phyloP scores from a whole-genome alignment of 1,140 invertebrate species.

The Tenebrio molitor region DNA sequence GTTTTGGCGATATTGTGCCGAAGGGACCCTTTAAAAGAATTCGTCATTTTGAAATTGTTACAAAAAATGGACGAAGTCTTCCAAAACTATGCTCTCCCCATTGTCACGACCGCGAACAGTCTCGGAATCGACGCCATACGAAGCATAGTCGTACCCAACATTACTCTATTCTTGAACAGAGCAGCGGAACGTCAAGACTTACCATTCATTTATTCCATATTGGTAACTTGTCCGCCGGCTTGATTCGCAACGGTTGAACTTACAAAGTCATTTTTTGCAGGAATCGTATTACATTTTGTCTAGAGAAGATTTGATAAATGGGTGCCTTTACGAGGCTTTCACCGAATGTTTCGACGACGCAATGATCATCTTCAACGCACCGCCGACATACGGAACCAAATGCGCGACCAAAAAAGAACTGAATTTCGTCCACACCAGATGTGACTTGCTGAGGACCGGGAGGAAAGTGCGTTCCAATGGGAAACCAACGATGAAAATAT shows the following conservation, averaged over 20 bases:
- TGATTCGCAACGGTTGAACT: too few relatives aligned
- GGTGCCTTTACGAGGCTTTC: slow-evolving; percentile 5
- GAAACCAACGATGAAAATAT: not conserved
- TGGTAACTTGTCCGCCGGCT: slow-evolving; percentile 53
- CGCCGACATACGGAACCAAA: slow-evolving; percentile 25
- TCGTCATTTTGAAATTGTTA: slow-evolving; percentile 58
- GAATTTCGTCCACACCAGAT: slow-evolving; percentile 55
- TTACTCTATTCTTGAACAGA: slow-evolving; percentile 51
- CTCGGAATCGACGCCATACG: slow-evolving; percentile 59
- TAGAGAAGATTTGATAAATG: slow-evolving; percentile 13
- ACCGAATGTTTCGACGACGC: slow-evolving; percentile 4
- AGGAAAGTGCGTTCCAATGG: slow-evolving; percentile 46
- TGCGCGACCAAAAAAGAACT: slow-evolving; percentile 52
- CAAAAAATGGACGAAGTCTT: slow-evolving; percentile 54
- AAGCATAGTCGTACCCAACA: slow-evolving; percentile 55
- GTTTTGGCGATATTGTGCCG: slow-evolving; percentile 59
- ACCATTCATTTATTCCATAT: slow-evolving; percentile 50
- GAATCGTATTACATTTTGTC: slow-evolving; percentile 40
- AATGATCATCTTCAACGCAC: slow-evolving; percentile 5
- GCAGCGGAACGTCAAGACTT: slow-evolving; percentile 46
- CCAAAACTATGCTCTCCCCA: slow-evolving; percentile 50
- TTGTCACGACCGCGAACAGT: slow-evolving; percentile 57
- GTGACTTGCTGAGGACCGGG: slow-evolving; percentile 55
- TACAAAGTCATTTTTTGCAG: too few relatives aligned
- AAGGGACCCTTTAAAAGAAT: slow-evolving; percentile 56